Evolutionary conservation across 1,140 invertebrate genomes (phyloP).

Genomic region (Muscidifurax raptorellus): DNA sequence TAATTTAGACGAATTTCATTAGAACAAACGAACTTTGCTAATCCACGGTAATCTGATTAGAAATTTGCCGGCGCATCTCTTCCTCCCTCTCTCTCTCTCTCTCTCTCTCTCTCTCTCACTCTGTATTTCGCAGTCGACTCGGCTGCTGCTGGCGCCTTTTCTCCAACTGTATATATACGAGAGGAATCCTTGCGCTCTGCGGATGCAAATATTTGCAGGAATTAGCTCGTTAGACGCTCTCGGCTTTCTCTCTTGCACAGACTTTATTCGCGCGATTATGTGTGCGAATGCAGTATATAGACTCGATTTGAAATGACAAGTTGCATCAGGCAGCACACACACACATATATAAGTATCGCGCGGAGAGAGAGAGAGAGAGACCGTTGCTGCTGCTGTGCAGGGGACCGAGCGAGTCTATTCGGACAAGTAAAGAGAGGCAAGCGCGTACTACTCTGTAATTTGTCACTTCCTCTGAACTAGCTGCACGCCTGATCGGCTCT

Average conservation of each 20-base stretch:
- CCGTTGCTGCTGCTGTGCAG: too few species aligned
- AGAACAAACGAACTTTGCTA: slow-evolving; percentile 76
- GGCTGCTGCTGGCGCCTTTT: neutral
- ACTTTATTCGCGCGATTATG: slow-evolving; percentile 1
- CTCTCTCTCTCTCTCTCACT: slow-evolving; percentile 48
- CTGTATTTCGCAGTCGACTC: slow-evolving; percentile 24
- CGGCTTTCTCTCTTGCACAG: neutral
- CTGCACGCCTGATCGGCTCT: slow-evolving; percentile 23
- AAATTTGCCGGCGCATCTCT: slow-evolving; percentile 66
- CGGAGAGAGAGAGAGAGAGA: too few species aligned
- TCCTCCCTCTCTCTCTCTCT: slow-evolving; percentile 39
- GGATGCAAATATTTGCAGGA: slow-evolving; percentile 70
- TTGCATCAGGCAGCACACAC: neutral
- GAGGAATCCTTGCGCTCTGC: slow-evolving; percentile 55
- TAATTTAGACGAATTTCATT: slow-evolving; percentile 76
- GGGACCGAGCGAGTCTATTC: neutral
- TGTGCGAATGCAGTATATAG: neutral
- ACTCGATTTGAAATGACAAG: neutral
- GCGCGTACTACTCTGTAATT: slow-evolving; percentile 37
- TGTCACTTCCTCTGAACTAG: slow-evolving; percentile 29
- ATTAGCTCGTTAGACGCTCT: slow-evolving; percentile 63
- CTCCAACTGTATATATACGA: slow-evolving; percentile 27
- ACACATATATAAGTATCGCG: too few species aligned
- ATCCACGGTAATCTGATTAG: slow-evolving; percentile 76
- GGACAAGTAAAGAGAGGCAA: neutral